Evolutionary conservation across 2,888 invertebrate genomes (phyloP), one percentile per base, ranked within the genome.

Genomic region (Ceraclea dissimilis): DNA sequence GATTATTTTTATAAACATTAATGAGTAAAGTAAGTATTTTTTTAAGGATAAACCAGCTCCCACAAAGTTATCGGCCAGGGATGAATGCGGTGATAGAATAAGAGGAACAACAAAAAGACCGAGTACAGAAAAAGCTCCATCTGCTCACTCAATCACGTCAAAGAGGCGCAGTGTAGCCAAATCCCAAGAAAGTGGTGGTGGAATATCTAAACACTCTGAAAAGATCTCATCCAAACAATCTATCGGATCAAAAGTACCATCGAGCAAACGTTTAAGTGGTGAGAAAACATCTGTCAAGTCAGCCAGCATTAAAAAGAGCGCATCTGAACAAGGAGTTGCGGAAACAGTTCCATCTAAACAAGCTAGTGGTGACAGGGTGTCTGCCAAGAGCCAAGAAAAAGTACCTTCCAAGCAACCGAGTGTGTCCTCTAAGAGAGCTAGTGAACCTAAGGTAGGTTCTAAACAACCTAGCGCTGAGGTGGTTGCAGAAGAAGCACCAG

Each of bases 291-390:
- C 39, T 39, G 8, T 16, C 2, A 39, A 39, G 16, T 39, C 39
- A 39, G 39, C 39, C 13, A 39, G 39, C 13, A 5, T 39, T 5
- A 39, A 39, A 16, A 39, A 39, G 13, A 39, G 39, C 13, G 13
- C 47, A 31, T 18, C 19, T 52, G n/a, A 52, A 31, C 34, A 31
- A 16, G 10, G 47, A 47, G 33, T 20, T 47, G 18, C 18, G 16
- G 31, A 46, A 47, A 16, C 11, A 19, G 19, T 19, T 19, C 26
- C 43, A 5, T 6, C 51, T 19, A 51, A 20, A 20, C 46, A 26
- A 5, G 48, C 33, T 16, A 53, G 53, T 21, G 53, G n/a, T 20
- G 48, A 47, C 20, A 53, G 33, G 17, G 33, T 48, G 6, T 18
- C 19, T 31, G 20, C 33, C 16, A 39, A 39, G 13, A 39, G 39